Base-by-base conservation (phyloP, 2,113 vertebrate species). In the Marcusenius ussheri region DNA sequence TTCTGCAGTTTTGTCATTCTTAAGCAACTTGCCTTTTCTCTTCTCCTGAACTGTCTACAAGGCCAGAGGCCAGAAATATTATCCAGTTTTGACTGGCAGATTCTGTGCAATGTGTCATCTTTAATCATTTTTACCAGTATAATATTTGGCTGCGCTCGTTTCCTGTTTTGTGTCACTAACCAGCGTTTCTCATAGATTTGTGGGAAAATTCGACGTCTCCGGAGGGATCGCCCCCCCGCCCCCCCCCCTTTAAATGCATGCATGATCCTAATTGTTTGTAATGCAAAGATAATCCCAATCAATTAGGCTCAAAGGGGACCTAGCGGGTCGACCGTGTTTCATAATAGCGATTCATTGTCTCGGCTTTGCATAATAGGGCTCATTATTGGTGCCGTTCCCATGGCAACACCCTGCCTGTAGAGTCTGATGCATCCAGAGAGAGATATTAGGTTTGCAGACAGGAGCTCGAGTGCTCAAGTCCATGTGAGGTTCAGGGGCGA, bases 341-440 rank as follows among this genome's bases (percentile, higher is more conserved):
- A 83, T 13, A 45, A 91, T 88, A 27, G n/a, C 7, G 24, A 88
- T 62, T 45, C 92, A 51, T 31, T 89, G 91, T 93, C 90, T 93
- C 93, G 88, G 88, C 47, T 90, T 91, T 92, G 91, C 94, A 94
- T 93, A 93, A 93, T 91, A 88, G 90, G 91, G 62, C 83, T 92
- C 90, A 91, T 94, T 94, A 93, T 92, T 88, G 90, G 87, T 56
- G 70, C 91, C 77, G 95, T 95, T 95, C 91, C 94, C 92, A 94
- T 95, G 89, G 94, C 93, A 94, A 95, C 94, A 42, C 90, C n/a
- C 17, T 90, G 89, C 93, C 92, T 93, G 84, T 50, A 58, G 90
- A 90, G 89, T 89, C 42, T 86, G 88, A 89, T 35, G 85, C 90
- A 90, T 90, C 85, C 8, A 39, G 39, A 2, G 51, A 92, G 91